Evolutionary conservation across 1,140 invertebrate genomes (phyloP).

Genomic region (Choristoneura fumiferana): DNA sequence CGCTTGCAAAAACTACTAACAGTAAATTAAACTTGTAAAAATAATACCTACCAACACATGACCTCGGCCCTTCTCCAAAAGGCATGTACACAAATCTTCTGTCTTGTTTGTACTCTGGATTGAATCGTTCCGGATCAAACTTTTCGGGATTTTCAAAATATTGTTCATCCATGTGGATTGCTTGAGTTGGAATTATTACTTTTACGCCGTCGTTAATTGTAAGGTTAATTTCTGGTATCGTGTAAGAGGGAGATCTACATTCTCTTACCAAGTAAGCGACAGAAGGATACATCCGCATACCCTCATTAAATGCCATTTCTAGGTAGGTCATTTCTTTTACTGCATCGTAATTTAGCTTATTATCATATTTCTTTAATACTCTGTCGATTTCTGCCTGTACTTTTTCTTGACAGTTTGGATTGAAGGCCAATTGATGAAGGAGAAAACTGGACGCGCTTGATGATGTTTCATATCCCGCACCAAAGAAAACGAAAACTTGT

Average conservation of each 20-base stretch:
- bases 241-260: slow-evolving; percentile 42
- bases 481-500: slow-evolving; percentile 48
- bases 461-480: slow-evolving; percentile 54
- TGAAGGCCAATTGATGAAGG: slow-evolving; percentile 74
- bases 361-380: slow-evolving; percentile 48
- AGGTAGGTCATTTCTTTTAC: slow-evolving; percentile 63
- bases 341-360: slow-evolving; percentile 57
- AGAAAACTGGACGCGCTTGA: slow-evolving; percentile 58
- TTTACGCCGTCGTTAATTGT: slow-evolving; percentile 68
- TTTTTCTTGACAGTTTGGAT: slow-evolving; percentile 76
- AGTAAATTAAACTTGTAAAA: too few species aligned
- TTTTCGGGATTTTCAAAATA: slow-evolving; percentile 41
- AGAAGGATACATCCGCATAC: slow-evolving; percentile 55
- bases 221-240: slow-evolving; percentile 40
- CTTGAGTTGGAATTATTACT: slow-evolving; percentile 62
- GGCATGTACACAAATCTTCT: slow-evolving; percentile 47
- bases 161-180: slow-evolving; percentile 37
- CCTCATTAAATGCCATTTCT: slow-evolving; percentile 46
- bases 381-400: slow-evolving; percentile 36
- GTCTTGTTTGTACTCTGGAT: slow-evolving; percentile 32
- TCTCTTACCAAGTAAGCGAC: slow-evolving; percentile 35
- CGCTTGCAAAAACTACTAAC: too few species aligned
- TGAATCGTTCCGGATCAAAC: slow-evolving; percentile 54
- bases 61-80: slow-evolving; percentile 54
- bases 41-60: slow-evolving; percentile 48